phyloP scores from a whole-genome alignment of 2,113 vertebrate species.

The Indicator maculatus region DNA sequence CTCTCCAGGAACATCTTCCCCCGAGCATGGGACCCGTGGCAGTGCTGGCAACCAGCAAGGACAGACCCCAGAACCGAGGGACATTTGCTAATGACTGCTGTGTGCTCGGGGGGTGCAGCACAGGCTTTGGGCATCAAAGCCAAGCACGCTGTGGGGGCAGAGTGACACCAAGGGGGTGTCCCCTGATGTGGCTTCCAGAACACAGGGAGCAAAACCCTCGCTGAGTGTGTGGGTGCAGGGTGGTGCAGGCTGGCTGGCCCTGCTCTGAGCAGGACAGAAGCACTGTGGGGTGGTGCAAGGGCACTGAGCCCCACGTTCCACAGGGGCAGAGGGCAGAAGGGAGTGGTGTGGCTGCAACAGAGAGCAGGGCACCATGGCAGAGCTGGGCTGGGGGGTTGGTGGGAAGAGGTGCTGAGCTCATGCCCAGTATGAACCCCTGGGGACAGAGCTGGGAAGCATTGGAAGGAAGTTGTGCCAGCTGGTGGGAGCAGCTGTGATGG shows the following conservation, averaged over 20 bases:
- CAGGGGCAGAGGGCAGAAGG: too few relatives aligned
- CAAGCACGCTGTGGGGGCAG: not conserved
- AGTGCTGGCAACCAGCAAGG: not conserved
- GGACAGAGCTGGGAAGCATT: rapidly evolving
- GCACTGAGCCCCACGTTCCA: rapidly evolving
- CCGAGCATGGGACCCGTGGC: rapidly evolving
- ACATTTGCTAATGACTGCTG: not conserved
- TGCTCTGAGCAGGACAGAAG: not conserved
- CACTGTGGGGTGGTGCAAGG: rapidly evolving
- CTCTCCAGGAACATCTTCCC: not conserved
- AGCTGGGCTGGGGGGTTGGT: too few relatives aligned
- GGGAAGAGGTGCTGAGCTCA: not conserved
- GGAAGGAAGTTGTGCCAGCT: not conserved
- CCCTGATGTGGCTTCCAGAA: not conserved
- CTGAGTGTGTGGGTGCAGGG: rapidly evolving
- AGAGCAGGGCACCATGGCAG: rapidly evolving
- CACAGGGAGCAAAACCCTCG: not conserved
- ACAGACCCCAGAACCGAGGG: rapidly evolving
- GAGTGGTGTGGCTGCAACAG: too few relatives aligned
- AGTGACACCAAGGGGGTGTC: not conserved
- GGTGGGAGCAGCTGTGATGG: not conserved
- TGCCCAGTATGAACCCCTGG: not conserved
- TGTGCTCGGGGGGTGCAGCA: not conserved
- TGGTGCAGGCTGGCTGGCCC: rapidly evolving
- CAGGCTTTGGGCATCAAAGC: not conserved